Conservation (phyloP, 2,888 invertebrate species). For the Lycaena phlaeas region DNA sequence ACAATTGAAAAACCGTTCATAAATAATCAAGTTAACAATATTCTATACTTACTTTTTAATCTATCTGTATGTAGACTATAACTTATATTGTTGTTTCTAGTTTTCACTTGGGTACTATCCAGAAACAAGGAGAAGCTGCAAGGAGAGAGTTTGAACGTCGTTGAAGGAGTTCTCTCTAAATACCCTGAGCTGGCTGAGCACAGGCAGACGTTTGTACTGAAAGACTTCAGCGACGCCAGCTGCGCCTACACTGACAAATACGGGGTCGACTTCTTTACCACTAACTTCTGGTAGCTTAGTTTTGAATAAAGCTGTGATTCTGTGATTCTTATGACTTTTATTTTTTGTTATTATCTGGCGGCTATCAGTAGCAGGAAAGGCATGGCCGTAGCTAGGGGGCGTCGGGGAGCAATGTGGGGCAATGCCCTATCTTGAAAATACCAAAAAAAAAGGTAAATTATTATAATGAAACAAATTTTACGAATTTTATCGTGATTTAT, state of each 20-base stretch:
- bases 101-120: conserved; percentile 52
- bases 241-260: conserved; percentile 42
- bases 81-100: conserved; percentile 32
- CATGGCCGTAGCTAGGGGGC: no score
- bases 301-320: no score
- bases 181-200: conserved; percentile 50
- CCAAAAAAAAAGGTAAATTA: no score
- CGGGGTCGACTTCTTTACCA: conserved; percentile 48
- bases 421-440: no score
- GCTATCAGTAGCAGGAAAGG: not conserved
- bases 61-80: not conserved
- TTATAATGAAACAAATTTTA: no score
- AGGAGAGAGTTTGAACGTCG: conserved; percentile 40
- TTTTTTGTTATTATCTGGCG: no score
- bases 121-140: conserved; percentile 43
- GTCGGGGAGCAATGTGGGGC: no score
- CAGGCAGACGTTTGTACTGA: conserved; percentile 44
- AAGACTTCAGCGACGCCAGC: conserved; percentile 42
- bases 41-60: no score
- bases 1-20: no score
- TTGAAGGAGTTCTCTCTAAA: conserved; percentile 45
- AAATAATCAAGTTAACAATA: no score
- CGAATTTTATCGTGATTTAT: no score
- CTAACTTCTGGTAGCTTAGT: conserved; percentile 52
- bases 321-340: no score